A percentile compares a stretch with the other conserved stretches of the same genome.
Evolutionary conservation across 2,113 vertebrate species (phyloP).

Genomic region (Labrus mixtus): DNA sequence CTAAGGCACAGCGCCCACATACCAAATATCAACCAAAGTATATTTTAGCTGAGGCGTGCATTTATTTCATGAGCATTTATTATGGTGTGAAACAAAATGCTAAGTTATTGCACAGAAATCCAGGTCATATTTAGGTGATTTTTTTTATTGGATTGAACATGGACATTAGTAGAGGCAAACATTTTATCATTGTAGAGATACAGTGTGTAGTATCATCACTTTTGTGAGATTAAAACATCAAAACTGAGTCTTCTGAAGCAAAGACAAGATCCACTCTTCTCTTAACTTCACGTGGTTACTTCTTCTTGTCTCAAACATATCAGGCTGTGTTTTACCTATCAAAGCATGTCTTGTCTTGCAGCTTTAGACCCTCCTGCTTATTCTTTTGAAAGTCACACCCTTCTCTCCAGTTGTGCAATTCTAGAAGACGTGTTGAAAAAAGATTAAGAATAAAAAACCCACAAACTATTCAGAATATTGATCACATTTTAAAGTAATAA

Average conservation of each 20-base stretch:
- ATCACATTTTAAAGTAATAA: not conserved
- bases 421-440: slow-evolving; percentile 9
- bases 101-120: not conserved
- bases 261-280: not conserved
- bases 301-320: slow-evolving; percentile 1
- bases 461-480: not conserved
- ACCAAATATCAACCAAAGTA: no score
- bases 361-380: slow-evolving; percentile 81
- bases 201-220: not conserved
- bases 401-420: slow-evolving; percentile 74
- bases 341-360: slow-evolving; percentile 54
- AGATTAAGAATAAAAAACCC: not conserved
- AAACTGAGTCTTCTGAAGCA: not conserved
- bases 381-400: slow-evolving; percentile 84
- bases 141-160: slow-evolving; percentile 9
- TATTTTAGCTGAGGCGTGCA: no score
- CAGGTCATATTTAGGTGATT: not conserved
- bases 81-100: not conserved
- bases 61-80: no score
- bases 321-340: not conserved
- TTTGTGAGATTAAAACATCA: not conserved
- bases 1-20: no score
- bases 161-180: not conserved
- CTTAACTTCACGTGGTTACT: not conserved
- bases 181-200: not conserved